Evolutionary conservation across 2,113 vertebrate genomes (phyloP), one percentile per base, ranked within the genome.

Genomic region (Tautogolabrus adspersus): DNA sequence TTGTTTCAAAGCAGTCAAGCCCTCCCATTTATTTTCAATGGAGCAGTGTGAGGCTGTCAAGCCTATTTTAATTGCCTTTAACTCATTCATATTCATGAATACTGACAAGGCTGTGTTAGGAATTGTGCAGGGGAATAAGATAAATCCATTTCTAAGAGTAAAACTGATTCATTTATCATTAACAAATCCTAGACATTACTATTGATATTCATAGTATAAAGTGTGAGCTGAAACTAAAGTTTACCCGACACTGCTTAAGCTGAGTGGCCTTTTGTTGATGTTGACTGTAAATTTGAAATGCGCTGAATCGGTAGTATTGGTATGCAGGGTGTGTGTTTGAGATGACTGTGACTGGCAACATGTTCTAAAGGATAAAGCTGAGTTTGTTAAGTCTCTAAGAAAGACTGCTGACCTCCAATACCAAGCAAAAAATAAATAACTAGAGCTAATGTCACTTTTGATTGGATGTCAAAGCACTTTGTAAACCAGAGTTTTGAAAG

Each of bases 201-300:
- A 47, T 30, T 70, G 19, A 22, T 34, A 3, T 15, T 37, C 10
- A 51, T 1, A 59, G 6, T 58, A 7, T 6, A 9, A 64, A 13
- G 19, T 3, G 58, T 16, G 15, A 34, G 65, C 16, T 51, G 7
- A 47, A 49, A 49, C 8, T 79, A 51, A 60, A 19, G 55, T 72
- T 44, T 72, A 13, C 16, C 56, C 21, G 1, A 7, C 46, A 42
- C 62, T 49, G 59, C 21, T 57, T n/a, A 23, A 74, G 54, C 51
- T 61, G 58, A 52, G 38, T 34, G n/a, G 3, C 71, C 38, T 63
- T 18, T 59, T 68, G 44, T 61, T 63, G 37, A 23, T 85, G 86
- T 89, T 88, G 78, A 87, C 86, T 68, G 88, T 81, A 87, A 91
- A 91, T 82, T 1, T 51, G 67, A 73, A 77, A 16, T 56, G 40